Percentiles rank a stretch among this genome's conserved stretches.
These are phyloP conservation scores for Xylota sylvarum DNA, from an alignment of 2,888 invertebrate genomes.

Conservation along the genomic window DNA sequence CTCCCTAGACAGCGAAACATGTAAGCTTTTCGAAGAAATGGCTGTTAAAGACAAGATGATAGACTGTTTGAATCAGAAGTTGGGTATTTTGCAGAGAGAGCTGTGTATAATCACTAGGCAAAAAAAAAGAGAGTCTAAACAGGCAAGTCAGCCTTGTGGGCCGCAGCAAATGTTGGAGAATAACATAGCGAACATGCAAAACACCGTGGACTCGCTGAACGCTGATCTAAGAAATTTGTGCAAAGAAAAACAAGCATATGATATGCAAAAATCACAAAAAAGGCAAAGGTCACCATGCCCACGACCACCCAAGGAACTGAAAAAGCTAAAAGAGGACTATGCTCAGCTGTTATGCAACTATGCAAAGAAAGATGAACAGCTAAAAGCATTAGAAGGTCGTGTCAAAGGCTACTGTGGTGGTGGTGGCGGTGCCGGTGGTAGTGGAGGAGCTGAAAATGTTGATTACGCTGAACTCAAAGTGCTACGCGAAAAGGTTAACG, in stretches of 20 bases:
- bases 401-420: conserved; percentile 37
- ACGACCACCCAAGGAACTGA: conserved; percentile 79
- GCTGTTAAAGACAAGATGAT: conserved; percentile 54
- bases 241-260: conserved; percentile 37
- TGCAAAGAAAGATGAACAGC: conserved; percentile 82
- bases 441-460: conserved; percentile 50
- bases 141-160: conserved; percentile 24
- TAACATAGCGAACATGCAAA: conserved; percentile 80
- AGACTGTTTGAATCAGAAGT: conserved; percentile 29
- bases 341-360: conserved; percentile 81
- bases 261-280: conserved; percentile 1
- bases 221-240: conserved; percentile 78
- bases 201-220: conserved; percentile 80
- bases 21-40: conserved; percentile 53
- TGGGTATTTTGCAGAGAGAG: conserved; percentile 21
- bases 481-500: conserved; percentile 81
- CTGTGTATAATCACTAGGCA: neutral
- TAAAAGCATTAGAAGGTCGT: conserved; percentile 81
- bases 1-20: neutral
- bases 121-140: neutral
- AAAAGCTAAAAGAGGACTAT: conserved; percentile 83
- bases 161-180: conserved; percentile 78
- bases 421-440: conserved; percentile 53
- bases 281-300: conserved; percentile 10
- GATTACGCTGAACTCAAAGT: conserved; percentile 81